phyloP scores from a whole-genome alignment of 2,888 invertebrate species.

The Synergus itoensis region DNA sequence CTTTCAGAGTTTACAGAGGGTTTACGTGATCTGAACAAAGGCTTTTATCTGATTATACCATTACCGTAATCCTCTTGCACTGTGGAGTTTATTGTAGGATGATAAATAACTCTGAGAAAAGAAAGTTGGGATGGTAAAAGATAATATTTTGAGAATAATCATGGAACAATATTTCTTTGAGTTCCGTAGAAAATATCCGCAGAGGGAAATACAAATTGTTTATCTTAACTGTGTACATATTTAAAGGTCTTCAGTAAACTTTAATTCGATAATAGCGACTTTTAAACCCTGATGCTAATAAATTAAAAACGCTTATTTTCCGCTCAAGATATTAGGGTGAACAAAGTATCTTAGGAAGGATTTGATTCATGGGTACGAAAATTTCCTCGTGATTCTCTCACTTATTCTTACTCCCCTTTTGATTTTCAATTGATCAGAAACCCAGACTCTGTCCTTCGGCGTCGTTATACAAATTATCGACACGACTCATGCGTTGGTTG shows the following conservation, averaged over 20 bases:
- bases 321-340: background rate
- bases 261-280: no score
- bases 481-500: slow-evolving; percentile 54
- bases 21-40: background rate
- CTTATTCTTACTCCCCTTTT: slow-evolving; percentile 43
- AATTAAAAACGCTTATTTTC: background rate
- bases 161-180: background rate
- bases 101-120: slow-evolving; percentile 1
- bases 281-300: no score
- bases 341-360: no score
- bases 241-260: background rate
- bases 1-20: background rate
- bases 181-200: background rate
- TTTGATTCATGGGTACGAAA: background rate
- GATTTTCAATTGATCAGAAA: slow-evolving; percentile 52
- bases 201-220: background rate
- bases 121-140: background rate
- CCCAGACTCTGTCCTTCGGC: slow-evolving; percentile 50
- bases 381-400: background rate
- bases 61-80: background rate
- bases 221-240: background rate
- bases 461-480: slow-evolving; percentile 55
- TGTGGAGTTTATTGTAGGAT: background rate
- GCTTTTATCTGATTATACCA: background rate
- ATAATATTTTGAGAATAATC: background rate